Base-by-base conservation (phyloP, 2,113 vertebrate species). In the Ochotona princeps region DNA sequence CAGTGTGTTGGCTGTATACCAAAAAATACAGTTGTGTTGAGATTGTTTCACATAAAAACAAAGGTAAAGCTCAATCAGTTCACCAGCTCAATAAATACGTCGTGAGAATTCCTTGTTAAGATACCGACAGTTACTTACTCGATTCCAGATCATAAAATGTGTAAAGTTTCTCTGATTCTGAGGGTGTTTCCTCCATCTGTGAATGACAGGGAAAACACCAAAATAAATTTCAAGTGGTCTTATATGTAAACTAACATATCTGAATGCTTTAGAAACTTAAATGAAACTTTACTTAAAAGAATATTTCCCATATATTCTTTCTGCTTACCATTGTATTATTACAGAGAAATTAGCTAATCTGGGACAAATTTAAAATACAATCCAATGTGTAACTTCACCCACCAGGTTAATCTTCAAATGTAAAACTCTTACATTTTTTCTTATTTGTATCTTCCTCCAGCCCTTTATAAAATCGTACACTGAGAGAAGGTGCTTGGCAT, bases 111-210 rank as follows among this genome's bases (percentile, higher is more conserved):
- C 26, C 72, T 78, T n/a, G 49, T 35, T 75, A 49, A 89, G 38
- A 63, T 51, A n/a, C 14, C 72, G 25, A 92, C 6, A 95, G 94
- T 87, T 88, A 98, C 99, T 98, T 98, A 99, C 99, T 99, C 85
- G 99, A 99, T 95, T 99, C 98, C 94, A 99, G 99, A 93, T 99
- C 98, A 0, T 98, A 98, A 96, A 99, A 92, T 70, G 98, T 98
- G 95, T 99, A 99, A 38, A 99, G 98, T 81, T 96, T 98, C 87
- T 98, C 98, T 21, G 92, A 98, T 94, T 96, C 93, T 60, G 98
- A 98, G 28, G 96, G 89, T 65, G 97, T 97, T 75, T 97, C 97
- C 89, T 96, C 98, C 92, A 99, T 98, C 99, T 99, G 94, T 35
- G 87, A 69, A 94, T 70, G 69, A 91, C 97, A 57, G 81, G 65